Percentiles rank a stretch among this genome's conserved stretches.
phyloP scores from a whole-genome alignment of 2,888 invertebrate species.

The Brenthis ino region DNA sequence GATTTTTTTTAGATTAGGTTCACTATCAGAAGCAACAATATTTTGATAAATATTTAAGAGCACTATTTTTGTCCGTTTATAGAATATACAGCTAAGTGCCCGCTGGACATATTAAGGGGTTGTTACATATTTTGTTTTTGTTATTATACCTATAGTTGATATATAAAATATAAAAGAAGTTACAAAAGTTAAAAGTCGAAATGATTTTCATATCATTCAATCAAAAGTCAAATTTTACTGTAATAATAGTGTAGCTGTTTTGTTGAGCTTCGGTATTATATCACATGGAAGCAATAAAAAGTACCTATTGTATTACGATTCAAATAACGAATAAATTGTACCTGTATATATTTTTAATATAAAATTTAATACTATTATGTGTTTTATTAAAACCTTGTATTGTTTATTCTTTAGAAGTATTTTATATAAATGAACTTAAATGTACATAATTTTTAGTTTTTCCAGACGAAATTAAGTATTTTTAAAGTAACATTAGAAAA shows the following conservation, averaged over 20 bases:
- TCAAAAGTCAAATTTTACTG: constrained; percentile 17
- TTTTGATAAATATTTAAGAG: constrained; percentile 61
- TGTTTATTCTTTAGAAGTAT: too few species aligned
- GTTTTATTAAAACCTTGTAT: constrained; percentile 19
- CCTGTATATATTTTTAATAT: constrained; percentile 72
- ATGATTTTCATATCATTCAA: background rate
- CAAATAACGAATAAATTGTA: constrained; percentile 50
- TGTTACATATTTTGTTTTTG: constrained; percentile 36
- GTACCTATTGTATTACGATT: constrained; percentile 43
- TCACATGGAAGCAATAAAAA: constrained; percentile 56
- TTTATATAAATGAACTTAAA: too few species aligned
- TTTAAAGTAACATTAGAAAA: too few species aligned
- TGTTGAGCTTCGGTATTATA: constrained; percentile 32
- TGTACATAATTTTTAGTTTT: too few species aligned
- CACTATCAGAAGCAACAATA: constrained; percentile 58
- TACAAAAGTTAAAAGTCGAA: background rate
- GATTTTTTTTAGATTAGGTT: background rate
- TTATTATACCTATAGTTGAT: constrained; percentile 17
- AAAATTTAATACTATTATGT: constrained; percentile 46
- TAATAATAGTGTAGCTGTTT: constrained; percentile 23
- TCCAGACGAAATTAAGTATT: too few species aligned
- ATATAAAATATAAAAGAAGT: constrained; percentile 5
- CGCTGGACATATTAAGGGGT: constrained; percentile 6
- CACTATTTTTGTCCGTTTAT: constrained; percentile 63
- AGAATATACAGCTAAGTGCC: constrained; percentile 23